These are phyloP conservation scores for Himalopsyche anomala DNA, from an alignment of 2,888 invertebrate genomes.

Conservation along the genomic window DNA sequence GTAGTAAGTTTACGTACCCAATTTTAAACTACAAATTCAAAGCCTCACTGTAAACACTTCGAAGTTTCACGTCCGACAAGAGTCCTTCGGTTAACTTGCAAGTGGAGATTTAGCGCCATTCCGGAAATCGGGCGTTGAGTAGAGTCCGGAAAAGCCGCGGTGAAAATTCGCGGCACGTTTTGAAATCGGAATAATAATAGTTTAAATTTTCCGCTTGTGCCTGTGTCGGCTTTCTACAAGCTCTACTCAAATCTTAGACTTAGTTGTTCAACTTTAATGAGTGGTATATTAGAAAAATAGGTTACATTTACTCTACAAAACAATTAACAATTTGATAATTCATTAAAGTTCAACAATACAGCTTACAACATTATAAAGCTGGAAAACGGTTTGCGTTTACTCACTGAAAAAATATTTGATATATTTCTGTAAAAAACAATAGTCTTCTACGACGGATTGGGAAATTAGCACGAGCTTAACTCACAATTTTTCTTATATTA, in stretches of 20 bases:
- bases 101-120: constrained; percentile 15
- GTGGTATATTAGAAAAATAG: neutral
- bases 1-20: too few relatives aligned
- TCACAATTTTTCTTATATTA: too few relatives aligned
- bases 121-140: constrained; percentile 23
- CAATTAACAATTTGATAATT: too few relatives aligned
- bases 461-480: too few relatives aligned
- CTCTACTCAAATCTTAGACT: neutral
- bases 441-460: too few relatives aligned
- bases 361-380: too few relatives aligned
- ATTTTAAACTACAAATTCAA: too few relatives aligned
- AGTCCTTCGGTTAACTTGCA: constrained; percentile 23
- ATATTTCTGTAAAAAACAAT: too few relatives aligned
- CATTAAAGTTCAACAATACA: too few relatives aligned
- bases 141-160: constrained; percentile 8
- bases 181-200: constrained; percentile 26
- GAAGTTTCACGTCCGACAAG: constrained; percentile 21
- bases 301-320: too few relatives aligned
- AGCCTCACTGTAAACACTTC: neutral
- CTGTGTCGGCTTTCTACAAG: neutral
- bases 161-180: neutral
- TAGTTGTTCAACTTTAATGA: neutral
- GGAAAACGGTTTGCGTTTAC: too few relatives aligned
- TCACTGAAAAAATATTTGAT: too few relatives aligned
- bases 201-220: constrained; percentile 3